Percentiles rank a stretch among this genome's conserved stretches.
Conservation (phyloP, 2,888 invertebrate genomes). For the Toxonevra muliebris region DNA sequence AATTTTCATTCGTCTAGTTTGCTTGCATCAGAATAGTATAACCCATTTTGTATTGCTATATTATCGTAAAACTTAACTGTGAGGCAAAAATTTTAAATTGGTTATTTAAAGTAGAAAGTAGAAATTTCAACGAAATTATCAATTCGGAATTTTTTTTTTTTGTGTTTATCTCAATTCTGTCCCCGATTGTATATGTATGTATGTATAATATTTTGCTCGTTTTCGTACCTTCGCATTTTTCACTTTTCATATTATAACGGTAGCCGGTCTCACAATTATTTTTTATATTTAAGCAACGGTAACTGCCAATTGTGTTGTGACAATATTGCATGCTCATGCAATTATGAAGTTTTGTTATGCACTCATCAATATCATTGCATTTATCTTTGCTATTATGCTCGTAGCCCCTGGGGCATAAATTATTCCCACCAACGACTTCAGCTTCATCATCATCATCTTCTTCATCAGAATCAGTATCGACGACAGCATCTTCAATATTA, state of each 20-base stretch:
- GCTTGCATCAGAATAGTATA: too few relatives aligned
- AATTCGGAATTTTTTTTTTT: too few relatives aligned
- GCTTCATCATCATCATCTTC: slow-evolving; percentile 18
- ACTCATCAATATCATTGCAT: slow-evolving; percentile 76
- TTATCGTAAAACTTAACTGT: too few relatives aligned
- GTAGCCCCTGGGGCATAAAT: slow-evolving; percentile 57
- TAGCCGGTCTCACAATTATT: slow-evolving; percentile 66
- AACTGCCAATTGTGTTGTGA: slow-evolving; percentile 75
- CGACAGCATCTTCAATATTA: slow-evolving; percentile 26
- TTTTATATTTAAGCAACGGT: slow-evolving; percentile 66
- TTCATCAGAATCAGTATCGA: slow-evolving; percentile 23
- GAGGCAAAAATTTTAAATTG: too few relatives aligned
- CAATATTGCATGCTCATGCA: slow-evolving; percentile 74
- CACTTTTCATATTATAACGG: slow-evolving; percentile 66
- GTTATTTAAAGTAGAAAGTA: too few relatives aligned
- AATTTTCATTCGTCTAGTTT: too few relatives aligned
- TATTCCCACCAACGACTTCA: slow-evolving; percentile 17
- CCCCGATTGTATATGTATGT: too few relatives aligned
- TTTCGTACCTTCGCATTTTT: slow-evolving; percentile 70
- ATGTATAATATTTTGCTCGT: too few relatives aligned
- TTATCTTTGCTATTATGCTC: slow-evolving; percentile 59
- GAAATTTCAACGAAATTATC: too few relatives aligned
- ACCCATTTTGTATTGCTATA: too few relatives aligned
- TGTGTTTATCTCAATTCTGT: too few relatives aligned
- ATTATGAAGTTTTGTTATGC: slow-evolving; percentile 70